These are phyloP conservation scores for Brachionus angularis DNA, from an alignment of 1,140 invertebrate species.

Conservation along the genomic window DNA sequence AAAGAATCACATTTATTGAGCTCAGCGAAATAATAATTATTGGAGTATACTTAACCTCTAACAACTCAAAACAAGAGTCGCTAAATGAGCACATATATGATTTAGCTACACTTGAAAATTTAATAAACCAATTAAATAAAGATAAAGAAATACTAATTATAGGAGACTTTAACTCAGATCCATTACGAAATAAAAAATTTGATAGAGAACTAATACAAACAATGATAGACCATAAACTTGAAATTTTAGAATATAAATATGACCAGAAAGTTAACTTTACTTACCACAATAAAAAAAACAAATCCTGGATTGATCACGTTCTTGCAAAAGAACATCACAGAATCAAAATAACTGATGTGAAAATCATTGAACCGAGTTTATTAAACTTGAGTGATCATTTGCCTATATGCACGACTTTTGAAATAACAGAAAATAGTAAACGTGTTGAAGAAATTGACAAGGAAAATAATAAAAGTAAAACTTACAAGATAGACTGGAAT, in stretches of 20 bases:
- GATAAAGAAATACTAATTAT: not conserved
- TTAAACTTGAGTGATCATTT: constrained; percentile 6
- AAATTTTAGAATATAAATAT: not conserved
- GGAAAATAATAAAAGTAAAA: not conserved
- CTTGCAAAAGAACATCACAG: not conserved
- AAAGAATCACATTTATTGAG: constrained; percentile 4
- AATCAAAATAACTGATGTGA: not conserved
- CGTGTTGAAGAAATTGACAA: too few species aligned
- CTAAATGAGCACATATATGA: not conserved
- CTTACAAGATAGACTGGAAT: not conserved
- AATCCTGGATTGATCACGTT: constrained; percentile 21
- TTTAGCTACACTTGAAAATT: not conserved
- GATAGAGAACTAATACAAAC: not conserved
- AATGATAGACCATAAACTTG: constrained; percentile 7
- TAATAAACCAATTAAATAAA: constrained; percentile 7
- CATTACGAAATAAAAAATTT: constrained; percentile 6
- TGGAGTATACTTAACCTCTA: constrained; percentile 4
- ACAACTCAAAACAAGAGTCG: not conserved
- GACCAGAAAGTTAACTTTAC: not conserved
- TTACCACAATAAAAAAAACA: not conserved
- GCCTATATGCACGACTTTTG: not conserved
- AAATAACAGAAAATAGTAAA: not conserved
- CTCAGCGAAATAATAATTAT: not conserved
- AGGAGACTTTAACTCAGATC: constrained; percentile 15
- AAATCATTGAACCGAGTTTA: not conserved